Evolutionary conservation across 2,797 vertebrate species (phyloP).

Genomic region (Margarornis squamiger): DNA sequence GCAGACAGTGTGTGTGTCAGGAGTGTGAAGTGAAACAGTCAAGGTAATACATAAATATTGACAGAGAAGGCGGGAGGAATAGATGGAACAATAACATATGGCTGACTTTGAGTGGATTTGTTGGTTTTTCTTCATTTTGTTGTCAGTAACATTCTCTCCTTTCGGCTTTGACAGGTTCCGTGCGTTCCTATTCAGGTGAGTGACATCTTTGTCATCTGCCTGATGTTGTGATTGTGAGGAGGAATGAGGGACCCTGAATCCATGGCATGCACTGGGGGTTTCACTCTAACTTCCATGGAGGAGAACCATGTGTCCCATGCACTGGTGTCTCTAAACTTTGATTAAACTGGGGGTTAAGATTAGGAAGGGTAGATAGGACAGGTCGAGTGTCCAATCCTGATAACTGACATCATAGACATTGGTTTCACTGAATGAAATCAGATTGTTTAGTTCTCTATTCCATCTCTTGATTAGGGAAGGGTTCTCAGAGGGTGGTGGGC

Average conservation of each 20-base stretch:
- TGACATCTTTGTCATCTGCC: not conserved
- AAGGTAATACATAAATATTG: not conserved
- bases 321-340: not conserved
- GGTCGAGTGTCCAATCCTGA: accelerated
- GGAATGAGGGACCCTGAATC: not conserved
- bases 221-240: not conserved
- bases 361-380: not conserved
- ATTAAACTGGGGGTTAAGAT: not conserved
- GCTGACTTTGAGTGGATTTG: not conserved
- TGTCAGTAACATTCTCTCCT: not conserved
- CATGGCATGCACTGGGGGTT: not conserved
- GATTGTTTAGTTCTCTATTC: not conserved
- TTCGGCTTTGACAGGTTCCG: conserved; percentile 66
- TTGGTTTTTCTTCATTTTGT: not conserved
- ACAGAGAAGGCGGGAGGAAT: not conserved
- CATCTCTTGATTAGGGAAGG: not conserved
- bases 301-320: not conserved
- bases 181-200: conserved; percentile 75
- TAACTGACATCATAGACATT: not conserved
- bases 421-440: not conserved
- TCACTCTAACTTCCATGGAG: not conserved
- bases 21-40: not conserved
- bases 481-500: not conserved
- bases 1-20: not conserved
- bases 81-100: not conserved